These are phyloP conservation scores for Dromaius novaehollandiae DNA, from an alignment of 2,113 vertebrate species.

Conservation along the genomic window DNA sequence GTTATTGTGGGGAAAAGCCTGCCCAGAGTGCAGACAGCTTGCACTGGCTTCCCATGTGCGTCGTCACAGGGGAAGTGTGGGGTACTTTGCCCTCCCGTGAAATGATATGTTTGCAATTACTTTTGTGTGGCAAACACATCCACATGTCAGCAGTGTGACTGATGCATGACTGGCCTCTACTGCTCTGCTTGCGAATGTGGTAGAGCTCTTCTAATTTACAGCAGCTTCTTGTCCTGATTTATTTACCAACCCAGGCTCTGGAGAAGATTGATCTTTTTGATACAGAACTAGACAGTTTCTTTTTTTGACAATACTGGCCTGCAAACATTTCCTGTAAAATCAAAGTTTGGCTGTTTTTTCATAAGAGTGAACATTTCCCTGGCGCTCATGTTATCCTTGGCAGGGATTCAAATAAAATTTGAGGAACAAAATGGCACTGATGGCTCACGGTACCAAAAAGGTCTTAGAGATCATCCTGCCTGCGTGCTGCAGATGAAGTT, in stretches of 20 bases:
- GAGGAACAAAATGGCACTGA: background rate
- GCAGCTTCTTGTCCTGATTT: slow-evolving; percentile 22
- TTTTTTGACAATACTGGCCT: background rate
- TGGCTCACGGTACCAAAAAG: background rate
- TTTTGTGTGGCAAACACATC: background rate
- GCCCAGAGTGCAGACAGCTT: background rate
- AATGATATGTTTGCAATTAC: background rate
- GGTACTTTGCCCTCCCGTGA: background rate
- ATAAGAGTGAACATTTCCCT: background rate
- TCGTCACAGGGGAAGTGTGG: background rate
- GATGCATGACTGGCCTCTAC: background rate
- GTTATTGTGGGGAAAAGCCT: background rate
- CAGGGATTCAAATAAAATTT: slow-evolving; percentile 13
- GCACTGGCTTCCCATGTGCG: background rate
- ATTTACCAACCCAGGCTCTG: slow-evolving; percentile 22
- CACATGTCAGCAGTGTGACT: background rate
- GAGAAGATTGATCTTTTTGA: slow-evolving; percentile 42
- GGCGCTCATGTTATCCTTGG: background rate
- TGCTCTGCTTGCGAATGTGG: background rate
- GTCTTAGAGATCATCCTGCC: background rate
- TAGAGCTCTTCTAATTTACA: slow-evolving; percentile 25
- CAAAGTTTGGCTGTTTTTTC: background rate
- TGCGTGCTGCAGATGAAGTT: background rate
- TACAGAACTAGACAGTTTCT: background rate
- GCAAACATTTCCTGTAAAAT: background rate